These are phyloP conservation scores for Cyrtodaria siliqua DNA, from an alignment of 2,888 invertebrate genomes.

Conservation along the genomic window DNA sequence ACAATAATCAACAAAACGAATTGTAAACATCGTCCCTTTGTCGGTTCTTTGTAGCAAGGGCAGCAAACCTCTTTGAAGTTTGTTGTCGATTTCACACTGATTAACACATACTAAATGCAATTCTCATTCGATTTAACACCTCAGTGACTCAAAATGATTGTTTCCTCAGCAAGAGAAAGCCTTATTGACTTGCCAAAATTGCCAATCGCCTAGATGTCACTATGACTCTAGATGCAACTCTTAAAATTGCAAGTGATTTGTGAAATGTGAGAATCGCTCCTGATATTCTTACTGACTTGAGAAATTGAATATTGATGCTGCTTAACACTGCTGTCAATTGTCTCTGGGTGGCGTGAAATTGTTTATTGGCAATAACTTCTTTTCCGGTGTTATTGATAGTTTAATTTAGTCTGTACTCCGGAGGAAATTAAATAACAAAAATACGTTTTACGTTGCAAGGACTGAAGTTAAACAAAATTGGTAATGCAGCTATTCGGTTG, in stretches of 20 bases:
- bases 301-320: conserved; percentile 52
- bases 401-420: no score
- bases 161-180: conserved; percentile 53
- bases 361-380: conserved; percentile 35
- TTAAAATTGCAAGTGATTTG: conserved; percentile 16
- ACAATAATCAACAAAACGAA: conserved; percentile 31
- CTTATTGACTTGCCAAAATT: conserved; percentile 64
- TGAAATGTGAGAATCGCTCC: conserved; percentile 14
- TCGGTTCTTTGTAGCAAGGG: conserved; percentile 13
- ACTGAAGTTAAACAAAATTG: no score
- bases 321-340: conserved; percentile 54
- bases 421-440: no score
- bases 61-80: conserved; percentile 32
- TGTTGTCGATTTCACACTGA: conserved; percentile 55
- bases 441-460: no score
- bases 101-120: conserved; percentile 63
- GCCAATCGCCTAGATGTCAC: conserved; percentile 51
- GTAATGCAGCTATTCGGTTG: no score
- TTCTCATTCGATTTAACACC: conserved; percentile 66
- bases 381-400: no score
- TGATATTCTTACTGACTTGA: conserved; percentile 55
- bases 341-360: conserved; percentile 47
- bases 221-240: conserved; percentile 4
- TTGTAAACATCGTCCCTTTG: conserved; percentile 18
- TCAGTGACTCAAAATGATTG: conserved; percentile 59